phyloP scores from a whole-genome alignment of 2,113 vertebrate genomes.

The Aspidoscelis tigris region DNA sequence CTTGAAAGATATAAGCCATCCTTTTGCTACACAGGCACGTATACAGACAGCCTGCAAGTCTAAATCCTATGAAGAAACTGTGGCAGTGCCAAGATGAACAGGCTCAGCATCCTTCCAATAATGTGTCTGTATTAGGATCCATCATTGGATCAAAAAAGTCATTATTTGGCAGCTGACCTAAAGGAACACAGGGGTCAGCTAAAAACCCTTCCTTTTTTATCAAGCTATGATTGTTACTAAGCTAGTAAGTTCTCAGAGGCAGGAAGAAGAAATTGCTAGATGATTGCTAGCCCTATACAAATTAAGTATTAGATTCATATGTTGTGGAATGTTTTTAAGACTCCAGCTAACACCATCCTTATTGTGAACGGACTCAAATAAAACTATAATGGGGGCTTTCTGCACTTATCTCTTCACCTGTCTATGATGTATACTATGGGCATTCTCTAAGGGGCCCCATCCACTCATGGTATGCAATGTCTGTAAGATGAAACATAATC shows the following conservation, averaged over 20 bases:
- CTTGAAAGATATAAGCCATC: neutral
- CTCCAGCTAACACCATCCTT: conserved; percentile 30
- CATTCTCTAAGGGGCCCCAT: too few relatives aligned
- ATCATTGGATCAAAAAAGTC: neutral
- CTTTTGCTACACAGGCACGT: conserved; percentile 31
- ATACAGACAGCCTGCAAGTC: conserved; percentile 13
- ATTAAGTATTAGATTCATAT: conserved; percentile 44
- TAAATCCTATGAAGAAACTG: conserved; percentile 22
- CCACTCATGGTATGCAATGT: too few relatives aligned
- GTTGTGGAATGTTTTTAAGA: neutral
- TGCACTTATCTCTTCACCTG: too few relatives aligned
- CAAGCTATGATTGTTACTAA: neutral
- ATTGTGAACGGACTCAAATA: conserved; percentile 29
- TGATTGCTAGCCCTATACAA: conserved; percentile 37
- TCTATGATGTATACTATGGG: too few relatives aligned
- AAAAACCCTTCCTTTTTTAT: conserved; percentile 41
- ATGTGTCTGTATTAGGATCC: conserved; percentile 17
- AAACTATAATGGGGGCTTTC: too few relatives aligned
- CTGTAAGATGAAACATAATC: too few relatives aligned
- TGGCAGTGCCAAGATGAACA: conserved; percentile 16
- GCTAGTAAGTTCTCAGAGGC: conserved; percentile 16
- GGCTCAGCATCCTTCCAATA: conserved; percentile 12
- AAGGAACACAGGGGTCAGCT: conserved; percentile 46
- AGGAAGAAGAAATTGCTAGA: conserved; percentile 37
- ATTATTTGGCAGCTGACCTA: conserved; percentile 13